These are phyloP conservation scores for Montifringilla adamsi DNA, from an alignment of 2,113 vertebrate species.

Conservation along the genomic window DNA sequence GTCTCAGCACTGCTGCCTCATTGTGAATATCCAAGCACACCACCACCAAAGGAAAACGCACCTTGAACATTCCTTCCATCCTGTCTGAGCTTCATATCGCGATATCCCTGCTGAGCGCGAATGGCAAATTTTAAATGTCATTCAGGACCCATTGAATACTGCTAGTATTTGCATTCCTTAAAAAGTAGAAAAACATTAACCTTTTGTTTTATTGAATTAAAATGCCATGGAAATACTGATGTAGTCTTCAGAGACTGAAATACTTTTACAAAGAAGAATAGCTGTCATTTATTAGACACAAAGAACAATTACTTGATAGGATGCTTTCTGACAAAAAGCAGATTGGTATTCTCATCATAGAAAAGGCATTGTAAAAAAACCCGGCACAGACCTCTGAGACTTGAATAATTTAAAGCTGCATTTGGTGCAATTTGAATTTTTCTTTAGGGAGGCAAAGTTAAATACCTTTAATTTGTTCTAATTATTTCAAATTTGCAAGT, in stretches of 20 bases:
- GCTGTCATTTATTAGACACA: slow-evolving; percentile 82
- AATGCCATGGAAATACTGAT: slow-evolving; percentile 81
- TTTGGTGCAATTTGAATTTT: slow-evolving; percentile 88
- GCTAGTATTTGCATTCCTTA: slow-evolving; percentile 79
- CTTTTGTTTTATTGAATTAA: slow-evolving; percentile 87
- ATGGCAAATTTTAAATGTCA: slow-evolving; percentile 76
- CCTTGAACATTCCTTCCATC: background rate
- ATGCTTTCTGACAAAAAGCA: slow-evolving; percentile 81
- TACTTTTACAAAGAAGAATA: slow-evolving; percentile 81
- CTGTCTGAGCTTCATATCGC: slow-evolving; percentile 38
- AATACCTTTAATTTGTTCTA: slow-evolving; percentile 91
- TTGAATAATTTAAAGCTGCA: slow-evolving; percentile 89
- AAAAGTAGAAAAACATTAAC: slow-evolving; percentile 79
- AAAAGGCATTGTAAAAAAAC: slow-evolving; percentile 79
- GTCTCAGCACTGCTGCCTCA: background rate
- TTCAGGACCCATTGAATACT: slow-evolving; percentile 70
- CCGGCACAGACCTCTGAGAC: slow-evolving; percentile 79
- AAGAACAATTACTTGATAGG: slow-evolving; percentile 82
- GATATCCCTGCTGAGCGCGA: slow-evolving; percentile 45
- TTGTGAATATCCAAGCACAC: background rate
- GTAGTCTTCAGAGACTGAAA: slow-evolving; percentile 78
- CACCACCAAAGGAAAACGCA: slow-evolving; percentile 24
- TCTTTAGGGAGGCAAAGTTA: slow-evolving; percentile 88
- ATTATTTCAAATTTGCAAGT: slow-evolving; percentile 90
- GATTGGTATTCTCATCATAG: slow-evolving; percentile 83